Conservation (phyloP, 1,140 invertebrate species). For the Sitodiplosis mosellana region DNA sequence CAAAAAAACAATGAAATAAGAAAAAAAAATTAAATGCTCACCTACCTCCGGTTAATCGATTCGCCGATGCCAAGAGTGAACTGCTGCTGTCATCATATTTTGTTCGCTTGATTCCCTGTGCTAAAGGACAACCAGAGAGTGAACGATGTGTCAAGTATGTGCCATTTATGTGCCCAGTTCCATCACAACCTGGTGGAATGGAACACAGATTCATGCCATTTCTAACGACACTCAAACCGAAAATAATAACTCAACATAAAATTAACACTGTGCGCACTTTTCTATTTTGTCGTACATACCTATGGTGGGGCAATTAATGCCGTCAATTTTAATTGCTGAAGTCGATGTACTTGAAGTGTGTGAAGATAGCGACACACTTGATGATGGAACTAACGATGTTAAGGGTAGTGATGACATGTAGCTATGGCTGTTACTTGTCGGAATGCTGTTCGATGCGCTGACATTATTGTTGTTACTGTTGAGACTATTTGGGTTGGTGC, state of each 20-base stretch:
- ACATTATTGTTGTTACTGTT: not conserved
- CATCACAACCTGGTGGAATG: constrained; percentile 54
- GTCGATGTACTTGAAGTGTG: too few species aligned
- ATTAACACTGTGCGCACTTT: too few species aligned
- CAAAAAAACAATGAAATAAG: too few species aligned
- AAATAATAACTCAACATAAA: too few species aligned
- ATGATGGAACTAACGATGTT: too few species aligned
- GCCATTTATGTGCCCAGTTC: constrained; percentile 65
- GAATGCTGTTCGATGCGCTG: not conserved
- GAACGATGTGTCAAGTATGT: constrained; percentile 68
- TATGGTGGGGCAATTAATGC: constrained; percentile 58
- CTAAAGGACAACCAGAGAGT: constrained; percentile 24
- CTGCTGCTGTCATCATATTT: constrained; percentile 46
- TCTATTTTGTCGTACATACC: not conserved
- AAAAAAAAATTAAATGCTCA: not conserved
- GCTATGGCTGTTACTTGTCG: too few species aligned
- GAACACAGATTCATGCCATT: too few species aligned
- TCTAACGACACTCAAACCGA: too few species aligned
- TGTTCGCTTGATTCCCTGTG: constrained; percentile 63
- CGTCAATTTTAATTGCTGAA: constrained; percentile 63
- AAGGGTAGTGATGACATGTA: too few species aligned
- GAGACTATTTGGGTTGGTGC: constrained; percentile 30
- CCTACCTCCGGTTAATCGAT: not conserved
- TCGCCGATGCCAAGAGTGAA: not conserved
- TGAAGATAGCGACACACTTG: too few species aligned